Base-by-base conservation (phyloP, 2,113 vertebrate species). In the Oreotragus oreotragus region DNA sequence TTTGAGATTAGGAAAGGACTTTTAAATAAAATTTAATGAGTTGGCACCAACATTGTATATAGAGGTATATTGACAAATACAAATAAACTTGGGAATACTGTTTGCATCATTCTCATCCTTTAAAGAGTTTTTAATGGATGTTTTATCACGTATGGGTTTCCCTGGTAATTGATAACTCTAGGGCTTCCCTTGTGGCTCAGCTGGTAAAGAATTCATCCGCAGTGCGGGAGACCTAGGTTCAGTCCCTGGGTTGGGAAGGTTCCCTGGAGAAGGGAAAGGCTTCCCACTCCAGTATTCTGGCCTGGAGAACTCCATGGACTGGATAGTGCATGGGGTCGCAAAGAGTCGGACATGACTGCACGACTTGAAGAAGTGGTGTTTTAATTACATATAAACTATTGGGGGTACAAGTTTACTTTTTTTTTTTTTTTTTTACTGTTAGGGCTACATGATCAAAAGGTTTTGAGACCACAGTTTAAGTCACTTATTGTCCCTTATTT, bases 21-120 rank as follows among this genome's bases (percentile, higher is more conserved):
- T 90, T 94, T 93, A 49, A 96, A 55, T 81, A 30, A 92, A 64
- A 84, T 88, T 95, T 91, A 90, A 77, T 86, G 81, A 80, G 28
- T 64, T 93, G n/a, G 55, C 19, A 64, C 11, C n/a, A 93, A 94
- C 43, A 93, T 91, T 94, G 49, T 88, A 2, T 73, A 49, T 80
- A 27, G 19, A 55, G 88, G 85, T 96, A 33, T 96, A 93, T 93
- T 89, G 51, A 55, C 73, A 81, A 94, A 92, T 90, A 90, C 84
- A 94, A 79, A 70, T 89, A 49, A 94, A 60, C 9, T 62, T 45
- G 88, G 84, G 80, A 90, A 73, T 66, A 84, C 2, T 57, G n/a
- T 58, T 90, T 43, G 70, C 91, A 80, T 97, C 25, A 57, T 81
- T 90, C 19, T 84, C 30, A 70, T 81, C 28, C 33, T 90, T 87